Evolutionary conservation across 2,797 vertebrate species (phyloP).

Genomic region (Acanthurus leucopareius): DNA sequence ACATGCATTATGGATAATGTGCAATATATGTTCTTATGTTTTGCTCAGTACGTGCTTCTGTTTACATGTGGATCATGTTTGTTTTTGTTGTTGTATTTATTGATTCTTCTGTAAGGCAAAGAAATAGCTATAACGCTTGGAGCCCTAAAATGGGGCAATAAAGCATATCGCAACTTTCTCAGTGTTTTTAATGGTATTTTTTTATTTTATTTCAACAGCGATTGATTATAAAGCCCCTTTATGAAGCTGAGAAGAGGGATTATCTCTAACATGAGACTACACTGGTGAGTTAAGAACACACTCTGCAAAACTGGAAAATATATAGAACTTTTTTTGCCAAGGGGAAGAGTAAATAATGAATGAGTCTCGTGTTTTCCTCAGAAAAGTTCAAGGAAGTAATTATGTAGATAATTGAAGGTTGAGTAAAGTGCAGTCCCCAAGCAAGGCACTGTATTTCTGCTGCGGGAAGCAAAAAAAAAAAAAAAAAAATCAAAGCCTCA

Average conservation of each 20-base stretch:
- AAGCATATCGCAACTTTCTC: no score
- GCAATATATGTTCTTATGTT: no score
- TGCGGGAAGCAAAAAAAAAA: conserved; percentile 29
- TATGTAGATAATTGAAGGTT: conserved; percentile 46
- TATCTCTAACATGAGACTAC: conserved; percentile 27
- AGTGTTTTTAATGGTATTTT: neutral
- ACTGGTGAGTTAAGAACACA: conserved; percentile 38
- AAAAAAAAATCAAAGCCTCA: conserved; percentile 68
- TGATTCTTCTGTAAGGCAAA: no score
- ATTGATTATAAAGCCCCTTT: neutral
- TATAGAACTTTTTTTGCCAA: neutral
- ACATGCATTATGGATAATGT: no score
- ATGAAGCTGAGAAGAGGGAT: neutral
- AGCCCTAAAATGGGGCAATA: no score
- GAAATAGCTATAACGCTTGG: no score
- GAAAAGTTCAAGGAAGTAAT: conserved; percentile 29
- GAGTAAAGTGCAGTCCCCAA: conserved; percentile 65
- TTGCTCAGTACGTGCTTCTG: no score
- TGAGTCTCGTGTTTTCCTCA: neutral
- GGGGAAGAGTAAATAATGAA: neutral
- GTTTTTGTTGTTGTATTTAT: no score
- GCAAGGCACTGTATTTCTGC: conserved; percentile 51
- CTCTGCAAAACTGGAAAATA: neutral
- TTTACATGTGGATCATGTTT: no score
- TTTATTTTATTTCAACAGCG: neutral